Percentiles rank a stretch among this genome's conserved stretches.
These are phyloP conservation scores for Drosophila ficusphila DNA, from an alignment of 1,140 invertebrate genomes.

Conservation along the genomic window DNA sequence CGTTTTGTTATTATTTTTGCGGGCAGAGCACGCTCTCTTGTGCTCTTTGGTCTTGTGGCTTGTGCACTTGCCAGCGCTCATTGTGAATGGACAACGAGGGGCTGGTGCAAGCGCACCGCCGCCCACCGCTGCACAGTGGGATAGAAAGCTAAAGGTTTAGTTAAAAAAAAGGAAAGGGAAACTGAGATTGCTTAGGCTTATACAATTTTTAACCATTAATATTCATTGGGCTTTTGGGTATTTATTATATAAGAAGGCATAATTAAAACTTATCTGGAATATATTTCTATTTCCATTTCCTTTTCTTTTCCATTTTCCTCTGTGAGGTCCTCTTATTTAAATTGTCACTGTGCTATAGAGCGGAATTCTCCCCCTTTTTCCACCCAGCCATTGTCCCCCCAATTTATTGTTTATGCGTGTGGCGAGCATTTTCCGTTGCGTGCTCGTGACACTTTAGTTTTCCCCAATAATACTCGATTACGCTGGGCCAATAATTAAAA, in stretches of 20 bases:
- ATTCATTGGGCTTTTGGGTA: too few relatives aligned
- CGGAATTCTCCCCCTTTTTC: background rate
- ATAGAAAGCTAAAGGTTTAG: background rate
- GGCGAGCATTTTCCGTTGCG: conserved; percentile 37
- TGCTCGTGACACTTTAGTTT: conserved; percentile 48
- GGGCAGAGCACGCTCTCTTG: conserved; percentile 5
- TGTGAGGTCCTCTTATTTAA: background rate
- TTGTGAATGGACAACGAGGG: conserved; percentile 33
- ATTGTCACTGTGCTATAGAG: background rate
- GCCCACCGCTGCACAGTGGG: conserved; percentile 12
- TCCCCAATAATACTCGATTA: conserved; percentile 18
- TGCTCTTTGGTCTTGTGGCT: conserved; percentile 5
- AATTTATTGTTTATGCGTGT: conserved; percentile 48
- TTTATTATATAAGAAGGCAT: too few relatives aligned
- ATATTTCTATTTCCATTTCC: too few relatives aligned
- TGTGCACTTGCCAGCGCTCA: conserved; percentile 12
- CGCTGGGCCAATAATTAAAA: conserved; percentile 24
- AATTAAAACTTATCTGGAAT: too few relatives aligned
- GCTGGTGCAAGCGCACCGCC: conserved; percentile 8
- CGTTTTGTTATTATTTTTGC: conserved; percentile 69
- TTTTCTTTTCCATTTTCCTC: too few relatives aligned
- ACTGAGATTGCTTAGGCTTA: too few relatives aligned
- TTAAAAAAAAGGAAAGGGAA: background rate
- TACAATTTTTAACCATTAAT: too few relatives aligned
- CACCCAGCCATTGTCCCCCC: background rate